A percentile compares a stretch with the other conserved stretches of the same genome.
Conservation (phyloP, 53 echinoderm and acorn worm species). For the Paelopatides confundens region DNA sequence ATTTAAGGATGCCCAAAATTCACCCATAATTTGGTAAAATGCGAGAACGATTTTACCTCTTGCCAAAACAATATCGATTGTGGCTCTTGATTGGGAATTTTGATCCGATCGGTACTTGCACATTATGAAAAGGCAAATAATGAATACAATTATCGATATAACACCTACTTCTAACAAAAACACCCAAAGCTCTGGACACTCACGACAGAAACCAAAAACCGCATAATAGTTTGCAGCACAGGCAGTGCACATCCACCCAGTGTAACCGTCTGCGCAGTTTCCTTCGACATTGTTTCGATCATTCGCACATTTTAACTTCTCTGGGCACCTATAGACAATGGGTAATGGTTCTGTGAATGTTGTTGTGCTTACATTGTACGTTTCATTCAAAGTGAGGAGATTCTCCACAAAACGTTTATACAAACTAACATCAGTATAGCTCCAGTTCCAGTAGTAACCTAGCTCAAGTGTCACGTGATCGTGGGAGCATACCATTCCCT, state of each 20-base stretch:
- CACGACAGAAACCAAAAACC: background rate
- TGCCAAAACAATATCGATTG: slow-evolving; percentile 18
- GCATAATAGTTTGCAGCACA: background rate
- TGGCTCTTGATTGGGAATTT: background rate
- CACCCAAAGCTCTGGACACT: background rate
- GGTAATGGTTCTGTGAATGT: slow-evolving; percentile 4
- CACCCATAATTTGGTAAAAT: slow-evolving; percentile 59
- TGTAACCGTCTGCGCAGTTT: background rate
- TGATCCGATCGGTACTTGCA: background rate
- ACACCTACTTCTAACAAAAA: background rate
- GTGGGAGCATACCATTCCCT: slow-evolving; percentile 4
- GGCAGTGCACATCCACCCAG: slow-evolving; percentile 6
- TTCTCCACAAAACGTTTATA: slow-evolving; percentile 19
- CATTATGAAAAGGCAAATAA: background rate
- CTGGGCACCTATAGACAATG: background rate
- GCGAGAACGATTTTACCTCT: slow-evolving; percentile 47
- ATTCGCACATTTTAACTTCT: slow-evolving; percentile 3
- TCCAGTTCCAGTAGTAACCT: slow-evolving; percentile 51
- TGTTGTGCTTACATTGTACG: background rate
- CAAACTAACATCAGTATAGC: background rate
- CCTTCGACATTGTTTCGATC: background rate
- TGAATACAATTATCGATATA: background rate
- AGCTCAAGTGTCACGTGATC: background rate
- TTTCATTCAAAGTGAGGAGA: background rate
- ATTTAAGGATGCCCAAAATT: slow-evolving; percentile 38